Evolutionary conservation across 2,888 invertebrate species (phyloP).

Genomic region (Suillia variegata): DNA sequence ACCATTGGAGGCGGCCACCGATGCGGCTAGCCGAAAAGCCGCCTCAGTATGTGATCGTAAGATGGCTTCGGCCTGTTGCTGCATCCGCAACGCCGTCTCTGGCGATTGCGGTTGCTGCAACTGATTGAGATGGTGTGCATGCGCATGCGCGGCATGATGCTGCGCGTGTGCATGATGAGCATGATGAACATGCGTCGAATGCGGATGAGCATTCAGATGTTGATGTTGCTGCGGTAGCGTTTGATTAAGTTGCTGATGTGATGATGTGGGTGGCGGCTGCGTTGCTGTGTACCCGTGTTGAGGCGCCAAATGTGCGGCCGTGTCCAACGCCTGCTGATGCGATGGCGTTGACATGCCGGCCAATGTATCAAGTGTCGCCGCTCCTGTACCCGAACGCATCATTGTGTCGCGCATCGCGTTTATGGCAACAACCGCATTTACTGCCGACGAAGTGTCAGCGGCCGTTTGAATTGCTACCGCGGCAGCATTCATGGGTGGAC

Average conservation of each 20-base stretch:
- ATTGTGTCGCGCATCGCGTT: conserved; percentile 66
- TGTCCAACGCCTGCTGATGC: no score
- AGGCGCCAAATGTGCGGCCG: conserved; percentile 10
- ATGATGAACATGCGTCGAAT: conserved; percentile 41
- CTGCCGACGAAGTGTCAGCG: conserved; percentile 42
- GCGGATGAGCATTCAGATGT: conserved; percentile 27
- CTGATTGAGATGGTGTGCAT: conserved; percentile 27
- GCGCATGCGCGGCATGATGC: conserved; percentile 40
- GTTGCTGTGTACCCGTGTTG: background rate
- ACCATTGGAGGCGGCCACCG: conserved; percentile 65
- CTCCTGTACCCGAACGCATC: conserved; percentile 60
- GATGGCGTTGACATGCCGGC: conserved; percentile 40
- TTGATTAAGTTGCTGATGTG: conserved; percentile 33
- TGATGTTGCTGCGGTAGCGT: conserved; percentile 22
- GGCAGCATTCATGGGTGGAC: conserved; percentile 35
- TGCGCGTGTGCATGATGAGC: conserved; percentile 29
- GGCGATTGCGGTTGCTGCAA: conserved; percentile 45
- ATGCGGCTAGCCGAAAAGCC: conserved; percentile 79
- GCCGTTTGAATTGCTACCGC: conserved; percentile 52
- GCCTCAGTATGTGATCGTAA: conserved; percentile 86
- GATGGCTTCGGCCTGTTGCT: conserved; percentile 82
- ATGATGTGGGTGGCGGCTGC: conserved; percentile 23
- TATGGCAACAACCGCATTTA: conserved; percentile 66
- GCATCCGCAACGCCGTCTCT: conserved; percentile 69
- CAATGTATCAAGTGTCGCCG: conserved; percentile 58